phyloP scores from a whole-genome alignment of 2,888 invertebrate genomes.

The Prosopocoilus inquinatus region DNA sequence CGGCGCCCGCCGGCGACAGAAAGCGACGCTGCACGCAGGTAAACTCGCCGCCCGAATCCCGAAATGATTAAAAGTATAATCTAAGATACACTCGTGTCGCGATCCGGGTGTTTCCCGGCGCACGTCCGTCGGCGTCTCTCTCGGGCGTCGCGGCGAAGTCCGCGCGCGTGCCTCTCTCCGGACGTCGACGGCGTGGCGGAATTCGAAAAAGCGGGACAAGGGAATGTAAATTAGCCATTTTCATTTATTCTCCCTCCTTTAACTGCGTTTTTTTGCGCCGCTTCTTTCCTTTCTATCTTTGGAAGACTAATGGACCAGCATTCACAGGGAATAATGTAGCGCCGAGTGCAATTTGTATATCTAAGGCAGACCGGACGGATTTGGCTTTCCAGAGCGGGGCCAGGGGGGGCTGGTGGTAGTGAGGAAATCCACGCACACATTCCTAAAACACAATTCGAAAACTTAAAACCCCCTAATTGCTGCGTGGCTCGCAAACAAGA shows the following conservation, averaged over 20 bases:
- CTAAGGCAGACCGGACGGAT: conserved; percentile 7
- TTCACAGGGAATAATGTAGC: conserved; percentile 45
- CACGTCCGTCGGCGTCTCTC: conserved; percentile 2
- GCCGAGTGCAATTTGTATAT: conserved; percentile 46
- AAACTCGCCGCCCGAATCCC: conserved; percentile 35
- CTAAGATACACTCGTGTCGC: conserved; percentile 44
- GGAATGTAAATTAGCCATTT: conserved; percentile 50
- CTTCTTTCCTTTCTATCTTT: conserved; percentile 35
- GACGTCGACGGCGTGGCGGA: neutral
- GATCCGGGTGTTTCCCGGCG: neutral
- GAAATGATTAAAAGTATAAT: conserved; percentile 47
- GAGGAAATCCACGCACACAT: no score
- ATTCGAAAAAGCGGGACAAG: conserved; percentile 32
- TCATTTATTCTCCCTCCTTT: conserved; percentile 48
- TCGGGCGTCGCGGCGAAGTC: neutral
- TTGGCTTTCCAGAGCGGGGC: neutral
- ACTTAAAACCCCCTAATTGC: conserved; percentile 1
- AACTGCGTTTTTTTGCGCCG: conserved; percentile 39
- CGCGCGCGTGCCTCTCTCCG: neutral
- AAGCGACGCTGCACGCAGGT: conserved; percentile 18
- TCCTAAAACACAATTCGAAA: no score
- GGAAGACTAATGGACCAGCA: conserved; percentile 45
- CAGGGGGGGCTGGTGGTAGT: no score
- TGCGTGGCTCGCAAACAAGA: neutral
- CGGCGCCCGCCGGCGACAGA: neutral